Percentiles rank a stretch among this genome's conserved stretches.
phyloP scores from a whole-genome alignment of 2,113 vertebrate species.

The Sturnira hondurensis region DNA sequence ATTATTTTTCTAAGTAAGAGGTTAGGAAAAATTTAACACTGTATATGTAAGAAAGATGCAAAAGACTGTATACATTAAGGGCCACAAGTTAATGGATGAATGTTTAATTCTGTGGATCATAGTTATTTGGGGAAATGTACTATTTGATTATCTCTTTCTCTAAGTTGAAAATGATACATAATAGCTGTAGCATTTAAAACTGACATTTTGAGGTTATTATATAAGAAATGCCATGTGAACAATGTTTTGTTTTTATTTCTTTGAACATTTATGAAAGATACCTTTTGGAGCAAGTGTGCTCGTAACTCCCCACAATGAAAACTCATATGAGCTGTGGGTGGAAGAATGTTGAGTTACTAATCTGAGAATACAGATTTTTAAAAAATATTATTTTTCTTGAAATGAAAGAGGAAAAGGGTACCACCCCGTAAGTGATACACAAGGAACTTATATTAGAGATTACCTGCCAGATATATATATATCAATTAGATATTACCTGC shows the following conservation, averaged over 20 bases:
- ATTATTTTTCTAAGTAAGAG: constrained; percentile 14
- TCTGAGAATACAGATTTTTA: not conserved
- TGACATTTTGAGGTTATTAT: not conserved
- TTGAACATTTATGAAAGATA: not conserved
- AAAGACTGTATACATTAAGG: not conserved
- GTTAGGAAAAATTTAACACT: not conserved
- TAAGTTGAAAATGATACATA: constrained; percentile 15
- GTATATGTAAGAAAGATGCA: not conserved
- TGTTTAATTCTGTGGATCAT: constrained; percentile 8
- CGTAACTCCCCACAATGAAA: not conserved
- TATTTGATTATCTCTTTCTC: not conserved
- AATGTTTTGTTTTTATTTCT: not conserved
- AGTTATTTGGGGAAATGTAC: not conserved
- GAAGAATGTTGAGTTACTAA: not conserved
- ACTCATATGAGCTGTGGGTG: not conserved
- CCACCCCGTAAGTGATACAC: not conserved
- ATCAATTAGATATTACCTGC: not conserved
- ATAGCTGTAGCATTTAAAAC: not conserved
- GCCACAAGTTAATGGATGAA: not conserved
- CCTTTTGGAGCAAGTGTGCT: not conserved
- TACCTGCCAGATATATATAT: not conserved
- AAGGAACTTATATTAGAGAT: not conserved
- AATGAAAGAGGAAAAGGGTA: not conserved
- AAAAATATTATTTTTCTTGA: not conserved
- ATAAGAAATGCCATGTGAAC: not conserved